Evolutionary conservation across 2,888 invertebrate genomes (phyloP).

Genomic region (Eulithis prunata): DNA sequence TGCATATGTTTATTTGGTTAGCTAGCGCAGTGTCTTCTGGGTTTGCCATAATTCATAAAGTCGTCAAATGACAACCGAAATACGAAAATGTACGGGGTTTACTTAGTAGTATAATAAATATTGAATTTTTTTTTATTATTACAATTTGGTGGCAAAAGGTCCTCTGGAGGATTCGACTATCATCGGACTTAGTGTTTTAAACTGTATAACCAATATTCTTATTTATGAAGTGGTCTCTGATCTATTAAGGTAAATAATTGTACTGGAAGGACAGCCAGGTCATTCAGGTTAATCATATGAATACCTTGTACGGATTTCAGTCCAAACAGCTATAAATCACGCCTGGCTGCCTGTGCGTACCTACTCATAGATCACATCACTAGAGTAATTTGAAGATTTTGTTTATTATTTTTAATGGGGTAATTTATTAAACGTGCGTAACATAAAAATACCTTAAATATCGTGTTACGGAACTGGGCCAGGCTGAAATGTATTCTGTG

Average conservation of each 20-base stretch:
- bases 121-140: too few relatives aligned
- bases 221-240: too few relatives aligned
- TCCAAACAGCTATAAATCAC: conserved; percentile 21
- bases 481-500: conserved; percentile 30
- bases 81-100: too few relatives aligned
- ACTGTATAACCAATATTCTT: not conserved
- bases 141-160: too few relatives aligned
- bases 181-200: not conserved
- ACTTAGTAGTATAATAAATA: too few relatives aligned
- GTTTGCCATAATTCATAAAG: too few relatives aligned
- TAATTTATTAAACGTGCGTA: conserved; percentile 50
- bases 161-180: not conserved
- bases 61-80: too few relatives aligned
- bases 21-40: too few relatives aligned
- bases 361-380: conserved; percentile 4
- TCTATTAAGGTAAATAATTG: not conserved
- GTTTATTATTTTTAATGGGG: conserved; percentile 46
- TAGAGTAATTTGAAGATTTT: conserved; percentile 6
- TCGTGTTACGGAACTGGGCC: conserved; percentile 60
- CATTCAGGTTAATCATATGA: conserved; percentile 17
- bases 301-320: conserved; percentile 14
- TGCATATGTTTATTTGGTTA: too few relatives aligned
- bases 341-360: not conserved
- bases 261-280: conserved; percentile 4
- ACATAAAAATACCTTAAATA: conserved; percentile 31